phyloP scores from a whole-genome alignment of 1,140 invertebrate species.

The Ceratoteleas bidentatus region DNA sequence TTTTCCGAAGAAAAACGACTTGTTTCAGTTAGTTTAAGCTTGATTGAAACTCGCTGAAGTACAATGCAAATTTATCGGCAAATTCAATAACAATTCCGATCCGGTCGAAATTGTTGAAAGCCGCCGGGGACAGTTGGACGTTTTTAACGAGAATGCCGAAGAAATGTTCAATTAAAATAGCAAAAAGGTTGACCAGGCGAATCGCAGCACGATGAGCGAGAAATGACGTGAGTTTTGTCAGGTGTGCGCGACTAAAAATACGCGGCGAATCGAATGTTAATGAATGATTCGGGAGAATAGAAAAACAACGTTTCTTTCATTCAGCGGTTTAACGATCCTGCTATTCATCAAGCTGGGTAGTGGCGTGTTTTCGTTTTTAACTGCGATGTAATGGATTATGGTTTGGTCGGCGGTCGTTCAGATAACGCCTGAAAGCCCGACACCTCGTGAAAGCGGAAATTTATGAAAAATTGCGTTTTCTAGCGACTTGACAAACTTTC shows the following conservation, averaged over 20 bases:
- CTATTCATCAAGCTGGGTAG: conserved; percentile 25
- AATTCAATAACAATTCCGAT: too few relatives aligned
- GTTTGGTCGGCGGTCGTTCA: conserved; percentile 16
- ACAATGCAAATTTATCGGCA: too few relatives aligned
- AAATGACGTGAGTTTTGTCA: conserved; percentile 1
- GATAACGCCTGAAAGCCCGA: conserved; percentile 38
- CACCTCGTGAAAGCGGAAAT: conserved; percentile 34
- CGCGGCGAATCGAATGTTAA: conserved; percentile 1
- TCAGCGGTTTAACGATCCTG: conserved; percentile 19
- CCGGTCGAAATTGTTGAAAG: too few relatives aligned
- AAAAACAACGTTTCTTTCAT: conserved; percentile 20
- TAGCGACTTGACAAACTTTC: conserved; percentile 26
- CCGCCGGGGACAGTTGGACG: too few relatives aligned
- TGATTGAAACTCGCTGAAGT: too few relatives aligned
- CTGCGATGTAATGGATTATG: conserved; percentile 40
- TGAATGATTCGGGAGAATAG: not conserved
- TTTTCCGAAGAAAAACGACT: too few relatives aligned
- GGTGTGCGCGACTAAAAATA: conserved; percentile 3
- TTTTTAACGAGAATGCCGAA: too few relatives aligned
- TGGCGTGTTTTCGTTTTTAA: conserved; percentile 27
- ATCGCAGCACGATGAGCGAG: not conserved
- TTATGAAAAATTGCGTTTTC: conserved; percentile 43
- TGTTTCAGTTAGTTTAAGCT: too few relatives aligned
- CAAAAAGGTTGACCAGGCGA: too few relatives aligned
- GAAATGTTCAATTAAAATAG: too few relatives aligned